These are phyloP conservation scores for Lagodon rhomboides DNA, from an alignment of 2,797 vertebrate genomes.

Conservation along the genomic window DNA sequence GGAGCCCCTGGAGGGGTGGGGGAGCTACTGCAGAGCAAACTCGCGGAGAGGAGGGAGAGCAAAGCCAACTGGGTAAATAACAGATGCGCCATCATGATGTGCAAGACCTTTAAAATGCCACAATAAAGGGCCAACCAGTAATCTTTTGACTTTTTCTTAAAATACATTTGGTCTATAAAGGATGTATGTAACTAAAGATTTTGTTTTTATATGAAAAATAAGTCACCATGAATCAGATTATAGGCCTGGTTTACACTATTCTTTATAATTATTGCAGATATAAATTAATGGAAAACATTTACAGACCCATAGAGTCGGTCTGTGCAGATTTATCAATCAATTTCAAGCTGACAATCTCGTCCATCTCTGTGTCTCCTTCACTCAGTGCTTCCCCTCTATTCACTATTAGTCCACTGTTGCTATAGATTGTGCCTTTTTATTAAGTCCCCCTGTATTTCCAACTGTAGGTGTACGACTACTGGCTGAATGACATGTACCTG, in stretches of 20 bases:
- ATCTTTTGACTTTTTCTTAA: background rate
- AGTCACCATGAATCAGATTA: background rate
- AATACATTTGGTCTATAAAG: background rate
- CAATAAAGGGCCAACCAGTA: background rate
- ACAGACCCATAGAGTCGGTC: background rate
- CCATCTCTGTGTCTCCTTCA: background rate
- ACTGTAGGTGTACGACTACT: conserved; percentile 92
- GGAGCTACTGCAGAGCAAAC: conserved; percentile 91
- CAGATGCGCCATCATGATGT: background rate
- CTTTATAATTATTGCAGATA: background rate
- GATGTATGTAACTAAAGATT: background rate
- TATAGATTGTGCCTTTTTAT: background rate
- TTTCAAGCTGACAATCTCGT: background rate
- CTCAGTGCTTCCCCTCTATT: background rate
- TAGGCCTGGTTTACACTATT: background rate
- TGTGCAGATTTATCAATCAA: background rate
- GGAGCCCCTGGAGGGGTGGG: conserved; percentile 89
- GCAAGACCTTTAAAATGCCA: background rate
- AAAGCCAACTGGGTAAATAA: conserved; percentile 92
- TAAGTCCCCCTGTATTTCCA: conserved; percentile 4
- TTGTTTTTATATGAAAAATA: background rate
- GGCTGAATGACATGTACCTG: conserved; percentile 99
- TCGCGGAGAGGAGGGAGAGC: conserved; percentile 87
- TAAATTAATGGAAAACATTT: background rate
- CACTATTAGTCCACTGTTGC: background rate